Percentiles rank a stretch among this genome's conserved stretches.
phyloP scores from a whole-genome alignment of 2,113 vertebrate species.

The Corythornis madagascariensis region DNA sequence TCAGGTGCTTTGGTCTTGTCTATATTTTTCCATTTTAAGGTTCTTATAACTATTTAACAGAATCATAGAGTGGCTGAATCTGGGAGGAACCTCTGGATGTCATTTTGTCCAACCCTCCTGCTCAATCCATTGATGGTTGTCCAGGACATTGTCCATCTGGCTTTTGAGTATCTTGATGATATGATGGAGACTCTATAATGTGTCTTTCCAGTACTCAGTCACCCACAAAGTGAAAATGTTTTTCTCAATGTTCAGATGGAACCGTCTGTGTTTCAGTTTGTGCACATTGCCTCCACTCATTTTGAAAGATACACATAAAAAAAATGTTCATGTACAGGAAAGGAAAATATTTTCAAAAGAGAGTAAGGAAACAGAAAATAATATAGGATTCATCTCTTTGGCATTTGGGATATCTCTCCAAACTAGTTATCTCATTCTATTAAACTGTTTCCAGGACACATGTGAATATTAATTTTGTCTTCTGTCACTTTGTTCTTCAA shows the following conservation, averaged over 20 bases:
- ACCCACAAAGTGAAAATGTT: neutral
- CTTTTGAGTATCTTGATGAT: neutral
- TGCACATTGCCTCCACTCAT: neutral
- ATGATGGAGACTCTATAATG: neutral
- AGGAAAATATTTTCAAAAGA: neutral
- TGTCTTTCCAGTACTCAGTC: neutral
- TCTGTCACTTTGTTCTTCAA: neutral
- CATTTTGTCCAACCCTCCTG: neutral
- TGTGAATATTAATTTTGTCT: neutral
- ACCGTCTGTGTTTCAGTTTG: neutral
- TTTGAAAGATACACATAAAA: neutral
- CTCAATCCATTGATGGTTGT: fast-evolving
- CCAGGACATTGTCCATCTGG: neutral
- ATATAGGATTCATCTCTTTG: neutral
- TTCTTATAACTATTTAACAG: neutral
- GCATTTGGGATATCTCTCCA: neutral
- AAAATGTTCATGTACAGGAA: neutral
- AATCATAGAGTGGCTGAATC: neutral
- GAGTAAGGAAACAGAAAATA: neutral
- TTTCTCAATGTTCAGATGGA: neutral
- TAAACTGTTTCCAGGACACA: neutral
- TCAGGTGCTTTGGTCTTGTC: neutral
- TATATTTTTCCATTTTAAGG: neutral
- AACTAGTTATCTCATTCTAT: neutral
- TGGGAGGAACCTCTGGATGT: neutral